These are phyloP conservation scores for Zophobas atratus DNA, from an alignment of 1,140 invertebrate genomes.

Conservation along the genomic window DNA sequence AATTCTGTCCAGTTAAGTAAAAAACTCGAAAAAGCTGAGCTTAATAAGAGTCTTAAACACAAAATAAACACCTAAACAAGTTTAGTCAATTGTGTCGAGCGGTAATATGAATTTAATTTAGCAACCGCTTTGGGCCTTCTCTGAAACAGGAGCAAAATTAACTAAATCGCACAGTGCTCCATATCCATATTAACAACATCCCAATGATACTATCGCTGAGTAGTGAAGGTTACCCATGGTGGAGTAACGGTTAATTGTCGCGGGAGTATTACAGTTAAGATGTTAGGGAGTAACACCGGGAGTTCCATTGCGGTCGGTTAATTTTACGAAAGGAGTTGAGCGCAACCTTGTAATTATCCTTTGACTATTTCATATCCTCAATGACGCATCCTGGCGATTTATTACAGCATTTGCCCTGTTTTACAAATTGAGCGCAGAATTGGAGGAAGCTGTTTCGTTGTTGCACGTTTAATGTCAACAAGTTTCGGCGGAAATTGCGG, in stretches of 20 bases:
- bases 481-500: neutral
- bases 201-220: conserved; percentile 18
- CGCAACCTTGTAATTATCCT: conserved; percentile 16
- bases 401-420: neutral
- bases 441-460: too few relatives aligned
- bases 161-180: conserved; percentile 25
- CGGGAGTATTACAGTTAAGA: conserved; percentile 17
- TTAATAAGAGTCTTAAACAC: conserved; percentile 1
- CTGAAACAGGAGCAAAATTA: conserved; percentile 23
- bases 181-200: conserved; percentile 42
- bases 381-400: conserved; percentile 24
- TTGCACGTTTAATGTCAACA: neutral
- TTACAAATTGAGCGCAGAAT: conserved; percentile 14
- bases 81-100: conserved; percentile 32
- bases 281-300: conserved; percentile 1
- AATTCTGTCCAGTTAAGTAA: neutral
- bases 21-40: neutral
- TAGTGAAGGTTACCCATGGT: conserved; percentile 29
- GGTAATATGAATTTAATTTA: conserved; percentile 35
- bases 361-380: conserved; percentile 34
- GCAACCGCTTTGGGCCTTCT: conserved; percentile 7
- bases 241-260: conserved; percentile 18
- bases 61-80: conserved; percentile 33
- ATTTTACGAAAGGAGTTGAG: conserved; percentile 5
- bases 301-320: conserved; percentile 26